phyloP scores from a whole-genome alignment of 2,888 invertebrate species.

The Stenodera caucasica region DNA sequence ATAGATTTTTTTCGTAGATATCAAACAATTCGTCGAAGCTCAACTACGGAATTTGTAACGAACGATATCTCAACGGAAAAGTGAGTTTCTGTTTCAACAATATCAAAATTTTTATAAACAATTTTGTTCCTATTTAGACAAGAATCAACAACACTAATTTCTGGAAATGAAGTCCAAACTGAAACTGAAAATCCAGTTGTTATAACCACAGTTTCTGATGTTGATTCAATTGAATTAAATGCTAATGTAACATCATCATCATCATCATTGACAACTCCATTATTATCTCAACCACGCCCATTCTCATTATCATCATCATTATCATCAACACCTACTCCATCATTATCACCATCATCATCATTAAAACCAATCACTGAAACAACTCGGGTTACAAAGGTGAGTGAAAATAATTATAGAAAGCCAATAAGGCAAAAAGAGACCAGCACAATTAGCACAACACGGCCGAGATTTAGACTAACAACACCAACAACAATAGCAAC shows the following conservation, averaged over 20 bases:
- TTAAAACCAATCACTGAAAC: conserved; percentile 47
- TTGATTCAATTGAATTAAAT: too few relatives aligned
- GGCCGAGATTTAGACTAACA: conserved; percentile 22
- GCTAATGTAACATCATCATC: too few relatives aligned
- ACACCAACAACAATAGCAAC: conserved; percentile 23
- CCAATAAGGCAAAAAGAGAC: conserved; percentile 35
- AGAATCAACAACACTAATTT: conserved; percentile 15
- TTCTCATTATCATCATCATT: conserved; percentile 41
- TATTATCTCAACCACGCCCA: conserved; percentile 47
- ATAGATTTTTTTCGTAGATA: conserved; percentile 19
- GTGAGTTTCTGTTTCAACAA: background rate
- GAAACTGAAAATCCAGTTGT: conserved; percentile 8
- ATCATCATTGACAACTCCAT: conserved; percentile 34
- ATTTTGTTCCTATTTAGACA: conserved; percentile 18
- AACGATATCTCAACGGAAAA: conserved; percentile 7
- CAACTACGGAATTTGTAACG: conserved; percentile 20
- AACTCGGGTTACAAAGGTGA: conserved; percentile 57
- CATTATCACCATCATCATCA: conserved; percentile 35
- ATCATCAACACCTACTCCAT: conserved; percentile 34
- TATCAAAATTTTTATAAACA: conserved; percentile 14
- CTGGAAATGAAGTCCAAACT: conserved; percentile 7
- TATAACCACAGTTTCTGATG: conserved; percentile 16
- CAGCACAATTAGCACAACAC: conserved; percentile 22
- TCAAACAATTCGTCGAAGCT: conserved; percentile 28
- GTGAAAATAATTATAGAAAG: conserved; percentile 48